phyloP scores from a whole-genome alignment of 2,888 invertebrate genomes.

The Ichneumon xanthorius region DNA sequence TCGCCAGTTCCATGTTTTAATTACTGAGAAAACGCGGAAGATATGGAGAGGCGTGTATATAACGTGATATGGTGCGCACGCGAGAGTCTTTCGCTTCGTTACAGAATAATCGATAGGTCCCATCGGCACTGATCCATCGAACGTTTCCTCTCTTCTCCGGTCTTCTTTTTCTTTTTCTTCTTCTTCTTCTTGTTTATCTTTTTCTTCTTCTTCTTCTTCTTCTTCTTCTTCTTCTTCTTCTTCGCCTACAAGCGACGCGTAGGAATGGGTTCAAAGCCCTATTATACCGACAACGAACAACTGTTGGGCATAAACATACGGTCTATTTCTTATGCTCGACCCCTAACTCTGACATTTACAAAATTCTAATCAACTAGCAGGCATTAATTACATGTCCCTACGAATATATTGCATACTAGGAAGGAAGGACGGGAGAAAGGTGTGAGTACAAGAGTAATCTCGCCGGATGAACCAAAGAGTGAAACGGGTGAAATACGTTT shows the following conservation, averaged over 20 bases:
- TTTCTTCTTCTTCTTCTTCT: no score
- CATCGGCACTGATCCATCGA: slow-evolving; percentile 45
- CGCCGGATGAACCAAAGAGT: slow-evolving; percentile 39
- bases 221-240: slow-evolving; percentile 12
- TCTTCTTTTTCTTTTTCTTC: neutral
- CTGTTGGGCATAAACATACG: neutral
- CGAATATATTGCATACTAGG: no score
- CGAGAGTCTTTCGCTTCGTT: slow-evolving; percentile 34
- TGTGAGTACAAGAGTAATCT: slow-evolving; percentile 41
- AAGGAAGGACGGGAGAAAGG: neutral
- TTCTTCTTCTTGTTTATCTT: no score
- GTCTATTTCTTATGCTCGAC: no score
- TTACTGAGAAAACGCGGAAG: slow-evolving; percentile 67
- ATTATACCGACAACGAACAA: slow-evolving; percentile 4
- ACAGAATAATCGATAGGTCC: slow-evolving; percentile 40
- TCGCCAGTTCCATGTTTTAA: slow-evolving; percentile 69
- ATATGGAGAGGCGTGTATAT: slow-evolving; percentile 7
- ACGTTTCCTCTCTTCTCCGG: slow-evolving; percentile 33
- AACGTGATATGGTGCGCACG: neutral
- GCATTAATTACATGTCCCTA: no score
- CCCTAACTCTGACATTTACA: no score
- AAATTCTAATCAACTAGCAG: no score
- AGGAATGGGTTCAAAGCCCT: slow-evolving; percentile 53
- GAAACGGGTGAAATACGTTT: no score
- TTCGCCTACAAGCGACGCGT: slow-evolving; percentile 33